Evolutionary conservation across 2,113 vertebrate genomes (phyloP), one percentile per base, ranked within the genome.

Genomic region (Brachypodius melanocephalos): DNA sequence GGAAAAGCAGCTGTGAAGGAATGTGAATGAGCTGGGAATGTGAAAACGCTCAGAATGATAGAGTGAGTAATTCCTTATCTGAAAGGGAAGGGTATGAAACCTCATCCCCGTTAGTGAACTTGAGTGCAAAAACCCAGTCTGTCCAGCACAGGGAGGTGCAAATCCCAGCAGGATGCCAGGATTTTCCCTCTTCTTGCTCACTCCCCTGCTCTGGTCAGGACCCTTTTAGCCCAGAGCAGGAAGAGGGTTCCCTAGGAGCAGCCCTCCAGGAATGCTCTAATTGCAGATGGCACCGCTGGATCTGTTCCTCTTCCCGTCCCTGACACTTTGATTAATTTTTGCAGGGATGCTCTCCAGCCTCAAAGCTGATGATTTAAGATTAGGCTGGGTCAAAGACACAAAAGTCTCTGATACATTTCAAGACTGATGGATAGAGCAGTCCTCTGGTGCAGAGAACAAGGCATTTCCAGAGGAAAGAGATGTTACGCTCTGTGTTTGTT

Each of bases 121-220:
- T 0, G 0, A 32, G 10, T 5, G 17, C 10, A 31, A 61, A 59
- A 31, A 0, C 6, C 0, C 2, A 69, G 36, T 21, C 40, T 0
- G 0, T 20, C 49, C 48, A 66, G 55, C 71, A 9, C 19, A 32
- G 67, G 54, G 21, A 89, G 15, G 28, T 34, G 22, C 32, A 17
- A 62, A 19, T 7, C 38, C 31, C 3, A 8, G 40, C 42, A 45
- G 40, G 8, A 9, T 51, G 32, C 19, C 31, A 4, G 1, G 3
- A 28, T 8, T 48, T 22, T 5, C 11, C 16, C 8, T 51, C 17
- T 16, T 61, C n/a, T 32, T 52, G 40, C 59, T 77, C 28, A 14
- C 4, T 8, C 32, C 17, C 26, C 52, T 49, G 38, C 61, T 38
- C 61, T 9, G 17, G 10, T 24, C 62, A 40, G 84, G 14, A 36